phyloP scores from a whole-genome alignment of 2,888 invertebrate species.

The Baccha elongata region DNA sequence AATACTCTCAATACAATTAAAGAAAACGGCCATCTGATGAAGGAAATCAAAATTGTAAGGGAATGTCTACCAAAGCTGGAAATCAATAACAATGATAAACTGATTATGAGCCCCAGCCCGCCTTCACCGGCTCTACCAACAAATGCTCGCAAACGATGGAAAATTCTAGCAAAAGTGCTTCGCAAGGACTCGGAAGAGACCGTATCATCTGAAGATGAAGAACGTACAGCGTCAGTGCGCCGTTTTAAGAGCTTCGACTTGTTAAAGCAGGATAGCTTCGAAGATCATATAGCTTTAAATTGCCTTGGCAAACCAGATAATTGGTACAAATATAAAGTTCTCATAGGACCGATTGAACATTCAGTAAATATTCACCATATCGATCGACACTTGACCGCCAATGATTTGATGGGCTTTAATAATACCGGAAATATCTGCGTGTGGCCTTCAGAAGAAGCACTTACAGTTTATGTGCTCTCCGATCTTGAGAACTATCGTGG shows the following conservation, averaged over 20 bases:
- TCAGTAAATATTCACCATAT: conserved; percentile 85
- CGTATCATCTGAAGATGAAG: conserved; percentile 80
- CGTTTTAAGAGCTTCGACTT: conserved; percentile 85
- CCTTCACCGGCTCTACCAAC: conserved; percentile 80
- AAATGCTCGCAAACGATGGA: conserved; percentile 87
- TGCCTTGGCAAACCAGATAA: conserved; percentile 82
- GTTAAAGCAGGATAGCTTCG: conserved; percentile 83
- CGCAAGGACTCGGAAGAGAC: conserved; percentile 82
- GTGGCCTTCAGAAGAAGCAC: conserved; percentile 91
- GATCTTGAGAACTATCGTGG: conserved; percentile 86
- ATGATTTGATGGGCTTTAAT: conserved; percentile 90
- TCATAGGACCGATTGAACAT: conserved; percentile 82
- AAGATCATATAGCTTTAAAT: conserved; percentile 81
- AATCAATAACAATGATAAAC: conserved; percentile 71
- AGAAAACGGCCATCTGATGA: conserved; percentile 77
- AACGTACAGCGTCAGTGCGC: conserved; percentile 83
- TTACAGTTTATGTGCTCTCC: conserved; percentile 87
- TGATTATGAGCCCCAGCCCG: conserved; percentile 65
- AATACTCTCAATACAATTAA: conserved; percentile 81
- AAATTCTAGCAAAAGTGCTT: conserved; percentile 87
- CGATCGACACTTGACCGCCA: conserved; percentile 86
- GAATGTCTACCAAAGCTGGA: conserved; percentile 56
- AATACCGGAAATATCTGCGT: conserved; percentile 91
- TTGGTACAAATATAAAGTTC: conserved; percentile 86
- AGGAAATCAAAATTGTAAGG: conserved; percentile 47